Evolutionary conservation across 2,888 invertebrate species (phyloP), one percentile per base, ranked within the genome.

Genomic region (Nomada lathburiana): DNA sequence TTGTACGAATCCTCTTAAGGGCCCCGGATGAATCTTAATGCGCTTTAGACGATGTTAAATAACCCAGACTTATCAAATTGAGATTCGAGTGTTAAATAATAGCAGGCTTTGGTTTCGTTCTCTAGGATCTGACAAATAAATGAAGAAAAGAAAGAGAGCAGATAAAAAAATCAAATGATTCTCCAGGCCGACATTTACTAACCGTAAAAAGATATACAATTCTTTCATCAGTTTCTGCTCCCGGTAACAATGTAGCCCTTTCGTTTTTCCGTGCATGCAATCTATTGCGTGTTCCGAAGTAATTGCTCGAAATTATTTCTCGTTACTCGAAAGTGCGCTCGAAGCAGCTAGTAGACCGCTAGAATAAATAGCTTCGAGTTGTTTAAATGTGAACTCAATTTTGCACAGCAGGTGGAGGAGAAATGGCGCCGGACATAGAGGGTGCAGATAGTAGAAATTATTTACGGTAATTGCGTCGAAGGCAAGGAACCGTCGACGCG

Each of bases 61-160:
- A 42, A 55, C 69, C 68, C 83, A 70, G 76, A 76, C 77, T 55
- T 52, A 68, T 16, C 59, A 76, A 81, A 85, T 85, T 69, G 47
- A 85, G 77, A 81, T 72, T 68, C 64, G 42, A 55, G 16, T 67
- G 59, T 47, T 62, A 47, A 16, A 47, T 47, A 16, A 47, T 47
- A 13, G 47, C 11, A 3, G 63, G 62, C 36, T 76, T 76, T 62
- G 20, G 26, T 29, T 47, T 47, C 11, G 16, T 13, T 3, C 3
- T 16, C 16, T 3, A 47, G 23, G 11, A 11, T 10, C 7, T 42
- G 11, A 0, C 20, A 18, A 23, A 16, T 55, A 55, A 23, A 42
- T 42, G 13, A 47, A 2, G 20, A 16, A 20, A 0, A 3, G 10
- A 10, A 29, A 26, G 26, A 2, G 26, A 26, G 26, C 1, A 26